These are phyloP conservation scores for Menidia beryllina DNA, from an alignment of 2,113 vertebrate species.

Conservation along the genomic window DNA sequence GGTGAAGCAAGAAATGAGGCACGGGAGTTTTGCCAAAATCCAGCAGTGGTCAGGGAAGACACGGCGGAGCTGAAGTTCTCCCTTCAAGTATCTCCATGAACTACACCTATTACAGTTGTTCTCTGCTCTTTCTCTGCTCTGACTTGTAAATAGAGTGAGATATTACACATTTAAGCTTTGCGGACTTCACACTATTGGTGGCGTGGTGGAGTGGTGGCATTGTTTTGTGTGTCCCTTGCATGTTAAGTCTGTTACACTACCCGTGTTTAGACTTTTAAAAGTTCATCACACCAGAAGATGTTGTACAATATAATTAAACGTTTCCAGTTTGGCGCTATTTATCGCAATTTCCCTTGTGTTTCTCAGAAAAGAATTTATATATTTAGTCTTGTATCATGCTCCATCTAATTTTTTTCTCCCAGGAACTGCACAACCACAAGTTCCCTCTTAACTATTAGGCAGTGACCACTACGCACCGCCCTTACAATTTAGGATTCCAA, in stretches of 20 bases:
- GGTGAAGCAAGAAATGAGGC: slow-evolving; percentile 73
- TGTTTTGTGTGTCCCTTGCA: not conserved
- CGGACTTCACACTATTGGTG: too few species aligned
- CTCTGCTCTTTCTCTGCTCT: not conserved
- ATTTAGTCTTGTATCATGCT: not conserved
- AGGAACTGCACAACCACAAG: slow-evolving; percentile 27
- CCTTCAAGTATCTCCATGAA: not conserved
- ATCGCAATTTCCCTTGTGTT: slow-evolving; percentile 27
- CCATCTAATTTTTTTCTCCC: slow-evolving; percentile 42
- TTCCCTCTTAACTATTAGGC: slow-evolving; percentile 12
- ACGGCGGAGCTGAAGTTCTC: slow-evolving; percentile 19
- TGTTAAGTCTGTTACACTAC: not conserved
- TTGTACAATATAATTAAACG: slow-evolving; percentile 8
- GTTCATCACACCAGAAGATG: slow-evolving; percentile 9
- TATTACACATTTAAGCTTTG: too few species aligned
- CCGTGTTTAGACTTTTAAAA: too few species aligned
- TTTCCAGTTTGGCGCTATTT: slow-evolving; percentile 7
- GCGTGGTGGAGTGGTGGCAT: not conserved
- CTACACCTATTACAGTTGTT: not conserved
- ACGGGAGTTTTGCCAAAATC: slow-evolving; percentile 68
- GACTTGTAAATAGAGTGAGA: too few species aligned
- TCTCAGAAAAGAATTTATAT: slow-evolving; percentile 25
- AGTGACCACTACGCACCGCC: not conserved
- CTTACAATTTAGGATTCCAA: slow-evolving; percentile 18
- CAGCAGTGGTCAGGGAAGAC: slow-evolving; percentile 50